phyloP scores from a whole-genome alignment of 1,140 invertebrate genomes.

The Bursaphelenchus mucronatus region DNA sequence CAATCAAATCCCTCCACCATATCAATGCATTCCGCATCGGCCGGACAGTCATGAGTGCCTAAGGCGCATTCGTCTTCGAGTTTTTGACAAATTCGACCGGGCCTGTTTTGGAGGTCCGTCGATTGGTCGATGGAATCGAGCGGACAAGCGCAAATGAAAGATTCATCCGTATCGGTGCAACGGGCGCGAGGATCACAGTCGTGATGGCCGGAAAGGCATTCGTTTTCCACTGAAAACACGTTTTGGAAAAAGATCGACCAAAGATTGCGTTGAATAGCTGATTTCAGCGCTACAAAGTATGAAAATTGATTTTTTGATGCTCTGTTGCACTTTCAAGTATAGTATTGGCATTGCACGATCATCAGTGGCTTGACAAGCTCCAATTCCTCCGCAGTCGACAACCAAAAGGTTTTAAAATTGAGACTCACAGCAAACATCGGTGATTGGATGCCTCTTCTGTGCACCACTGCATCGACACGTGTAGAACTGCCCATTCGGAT shows the following conservation, averaged over 20 bases:
- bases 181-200: slow-evolving; percentile 53
- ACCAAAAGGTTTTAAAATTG: neutral
- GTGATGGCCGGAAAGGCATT: slow-evolving; percentile 47
- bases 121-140: slow-evolving; percentile 50
- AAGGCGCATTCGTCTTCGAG: slow-evolving; percentile 50
- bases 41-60: slow-evolving; percentile 54
- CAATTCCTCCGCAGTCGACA: too few relatives aligned
- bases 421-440: slow-evolving; percentile 55
- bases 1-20: slow-evolving; percentile 59
- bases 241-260: neutral
- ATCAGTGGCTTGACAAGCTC: too few relatives aligned
- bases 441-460: slow-evolving; percentile 53
- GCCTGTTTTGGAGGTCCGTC: slow-evolving; percentile 45
- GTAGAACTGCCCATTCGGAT: slow-evolving; percentile 49
- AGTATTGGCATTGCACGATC: too few relatives aligned
- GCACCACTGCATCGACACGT: slow-evolving; percentile 52
- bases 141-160: slow-evolving; percentile 54
- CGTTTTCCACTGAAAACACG: slow-evolving; percentile 49
- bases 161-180: slow-evolving; percentile 59
- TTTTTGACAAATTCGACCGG: slow-evolving; percentile 50
- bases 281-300: too few relatives aligned
- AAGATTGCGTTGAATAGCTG: too few relatives aligned
- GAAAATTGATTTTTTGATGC: too few relatives aligned
- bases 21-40: slow-evolving; percentile 61
- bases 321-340: too few relatives aligned